Base-by-base conservation (phyloP, 2,888 invertebrate genomes). In the Timema podura region DNA sequence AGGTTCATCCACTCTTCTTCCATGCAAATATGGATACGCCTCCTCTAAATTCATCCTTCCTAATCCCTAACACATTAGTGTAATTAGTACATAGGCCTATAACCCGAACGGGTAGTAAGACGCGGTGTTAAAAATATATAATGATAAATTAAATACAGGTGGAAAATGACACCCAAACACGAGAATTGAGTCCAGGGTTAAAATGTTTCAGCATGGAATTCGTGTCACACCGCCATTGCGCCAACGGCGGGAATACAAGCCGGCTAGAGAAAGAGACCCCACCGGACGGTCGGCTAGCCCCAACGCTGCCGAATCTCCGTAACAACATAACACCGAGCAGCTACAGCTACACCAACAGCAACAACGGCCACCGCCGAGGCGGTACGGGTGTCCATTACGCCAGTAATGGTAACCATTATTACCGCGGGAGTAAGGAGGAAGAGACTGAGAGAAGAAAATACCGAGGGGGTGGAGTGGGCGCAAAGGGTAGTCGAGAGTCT, bases 401-500 rank as follows among this genome's bases (percentile, higher is more conserved):
- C 64, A 66, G 75, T 70, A 75, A 76, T 70, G 75, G 75, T 51
- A 76, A 77, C 70, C 76, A 76, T 66, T 75, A 76, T 70, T 76
- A 76, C 73, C 75, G 75, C n/a, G 73, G 74, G 30, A 71, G 73
- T 51, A 75, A 75, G 69, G 76, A 74, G 49, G 76, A 74, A 15
- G 73, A 73, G 15, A 73, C 73, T 15, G 73, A 74, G n/a, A 69
- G 74, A 64, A 65, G 75, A 49, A 73, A 74, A 69, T 74, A 74
- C 30, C 69, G 75, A 47, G 73, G 74, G 5, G 71, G 75, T 10
- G 75, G 74, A 16, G 71, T 71, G 15, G 61, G 68, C 16, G 51
- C 66, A 48, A 61, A 61, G 9, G 61, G 61, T 30, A 44, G 44
- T 45, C 9, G 61, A 11, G 61, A 61, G 44, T 16, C 61, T 5